Base-by-base conservation (phyloP, 2,888 invertebrate species). In the Stenoptilia bipunctidactyla region DNA sequence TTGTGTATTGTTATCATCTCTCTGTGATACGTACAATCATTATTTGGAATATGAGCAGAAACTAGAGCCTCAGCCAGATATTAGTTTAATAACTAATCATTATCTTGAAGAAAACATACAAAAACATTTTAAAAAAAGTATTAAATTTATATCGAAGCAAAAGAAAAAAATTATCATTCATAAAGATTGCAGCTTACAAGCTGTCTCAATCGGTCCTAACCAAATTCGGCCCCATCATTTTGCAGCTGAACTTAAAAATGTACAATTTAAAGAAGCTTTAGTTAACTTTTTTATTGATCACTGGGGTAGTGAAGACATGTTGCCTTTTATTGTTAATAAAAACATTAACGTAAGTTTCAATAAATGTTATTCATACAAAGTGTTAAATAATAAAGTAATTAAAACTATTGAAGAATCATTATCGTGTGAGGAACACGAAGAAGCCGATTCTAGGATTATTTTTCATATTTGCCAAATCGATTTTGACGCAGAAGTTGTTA, bases 261-360 rank as follows among this genome's bases (percentile, higher is more conserved):
- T 45, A 0, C 35, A 53, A 25, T 54, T 55, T 25, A 54, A 54
- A 48, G 39, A 53, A 45, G 45, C 48, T 40, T 13, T 53, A 1
- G 48, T 53, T 5, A 37, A 53, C 6, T 56, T 55, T 46, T 46
- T 54, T 3, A 50, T 52, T 34, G 27, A 43, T 14, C 40, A 54
- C 43, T 54, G 54, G 54, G 42, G 39, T 15, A 30, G 14, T 44
- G 42, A 51, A 34, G 47, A 50, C 10, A 44, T 55, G 45, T 30
- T 30, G 5, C 39, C 44, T 8, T 40, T 49, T 30, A 48, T 54
- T 38, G 47, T 40, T 1, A 47, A 34, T 14, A 34, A 34, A 34
- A 34, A 13, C 13, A 34, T 34, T 4, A 13, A 34, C 20, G 2
- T 34, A 10, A 14, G 5, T 4, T 14, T 13, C 14, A 14, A 34